phyloP scores from a whole-genome alignment of 2,888 invertebrate genomes.

The Drosophila subquinaria region DNA sequence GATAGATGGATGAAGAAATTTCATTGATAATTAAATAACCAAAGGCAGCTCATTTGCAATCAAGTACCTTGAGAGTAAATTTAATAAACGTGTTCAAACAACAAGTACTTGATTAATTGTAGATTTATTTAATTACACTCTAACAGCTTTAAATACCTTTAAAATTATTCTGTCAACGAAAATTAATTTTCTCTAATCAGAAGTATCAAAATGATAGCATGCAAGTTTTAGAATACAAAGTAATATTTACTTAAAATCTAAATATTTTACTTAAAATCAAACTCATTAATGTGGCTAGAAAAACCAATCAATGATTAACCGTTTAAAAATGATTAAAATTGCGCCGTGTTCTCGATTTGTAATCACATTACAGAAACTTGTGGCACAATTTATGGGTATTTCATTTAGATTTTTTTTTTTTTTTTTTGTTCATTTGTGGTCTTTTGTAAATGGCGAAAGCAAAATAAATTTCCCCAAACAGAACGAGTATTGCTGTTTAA shows the following conservation, averaged over 20 bases:
- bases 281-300: background rate
- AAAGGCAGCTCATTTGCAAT: background rate
- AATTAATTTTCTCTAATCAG: too few species aligned
- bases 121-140: background rate
- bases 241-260: background rate
- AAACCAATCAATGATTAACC: slow-evolving; percentile 9
- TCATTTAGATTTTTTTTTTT: slow-evolving; percentile 15
- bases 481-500: slow-evolving; percentile 40
- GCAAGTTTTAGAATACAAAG: background rate
- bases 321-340: slow-evolving; percentile 16
- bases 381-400: slow-evolving; percentile 22
- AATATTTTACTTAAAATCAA: background rate
- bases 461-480: slow-evolving; percentile 26
- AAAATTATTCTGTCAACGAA: background rate
- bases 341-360: slow-evolving; percentile 1
- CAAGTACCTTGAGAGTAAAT: background rate
- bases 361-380: slow-evolving; percentile 30
- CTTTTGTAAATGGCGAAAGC: slow-evolving; percentile 26
- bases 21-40: slow-evolving; percentile 4
- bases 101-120: background rate
- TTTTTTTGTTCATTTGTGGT: slow-evolving; percentile 7
- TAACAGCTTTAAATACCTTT: background rate
- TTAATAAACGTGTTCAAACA: background rate
- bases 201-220: too few species aligned
- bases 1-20: background rate